Evolutionary conservation across 2,888 invertebrate genomes (phyloP), one percentile per base, ranked within the genome.

Genomic region (Pheosia tremula): DNA sequence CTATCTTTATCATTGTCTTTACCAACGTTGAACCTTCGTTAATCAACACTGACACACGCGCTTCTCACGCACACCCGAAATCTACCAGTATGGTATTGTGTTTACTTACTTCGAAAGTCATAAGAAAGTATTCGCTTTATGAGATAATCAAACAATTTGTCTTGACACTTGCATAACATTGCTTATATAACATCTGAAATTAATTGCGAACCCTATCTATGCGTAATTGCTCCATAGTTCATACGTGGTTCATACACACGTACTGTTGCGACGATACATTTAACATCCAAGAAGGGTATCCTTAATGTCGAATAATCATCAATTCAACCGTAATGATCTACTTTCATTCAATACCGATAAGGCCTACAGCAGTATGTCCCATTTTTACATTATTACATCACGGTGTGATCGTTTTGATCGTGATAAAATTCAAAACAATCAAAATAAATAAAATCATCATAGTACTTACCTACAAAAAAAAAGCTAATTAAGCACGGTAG

Each of bases 71-170:
- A n/a, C 56, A 58, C 47, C 57, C 38, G 63, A 47, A 53, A 24
- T 24, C 24, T 24, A 24, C 45, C 58, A 60, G 56, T 62, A 66
- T 43, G 58, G 38, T 60, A 61, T 56, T 54, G 50, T 79, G 68
- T 81, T 82, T 77, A 69, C 75, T 70, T 70, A 72, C 74, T 67
- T 78, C 72, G 79, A 82, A 81, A 81, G 81, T 74, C 61, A 73
- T 71, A 78, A 72, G 81, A 84, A 82, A 83, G 83, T 79, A 76
- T 78, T 78, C 71, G 74, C 72, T 70, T 76, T 75, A 75, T 70
- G 72, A 69, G 67, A 67, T 73, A 74, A 65, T 74, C 72, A 71
- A 74, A 72, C 62, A 74, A 60, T 58, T 68, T 70, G 64, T 68
- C 71, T 66, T 62, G 64, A 67, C 61, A 62, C 68, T 78, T 79